A percentile compares a stretch with the other conserved stretches of the same genome.
phyloP scores from a whole-genome alignment of 2,797 vertebrate genomes.

The Gallinago solitaria region DNA sequence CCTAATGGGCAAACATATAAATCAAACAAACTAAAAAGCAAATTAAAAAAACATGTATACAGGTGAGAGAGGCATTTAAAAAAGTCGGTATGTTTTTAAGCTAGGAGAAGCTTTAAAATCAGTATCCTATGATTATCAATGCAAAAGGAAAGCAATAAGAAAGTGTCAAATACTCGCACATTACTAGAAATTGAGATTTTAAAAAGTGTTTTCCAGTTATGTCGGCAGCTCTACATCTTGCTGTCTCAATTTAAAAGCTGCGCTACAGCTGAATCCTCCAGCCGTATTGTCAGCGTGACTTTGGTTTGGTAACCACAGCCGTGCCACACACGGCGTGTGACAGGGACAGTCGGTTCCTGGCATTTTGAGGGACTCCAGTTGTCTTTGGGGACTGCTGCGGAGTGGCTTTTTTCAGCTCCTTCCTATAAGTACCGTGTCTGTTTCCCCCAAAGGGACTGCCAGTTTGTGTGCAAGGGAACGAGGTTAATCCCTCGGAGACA shows the following conservation, averaged over 20 bases:
- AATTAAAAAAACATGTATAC: neutral
- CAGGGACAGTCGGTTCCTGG: neutral
- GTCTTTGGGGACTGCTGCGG: neutral
- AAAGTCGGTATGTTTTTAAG: neutral
- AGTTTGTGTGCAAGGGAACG: neutral
- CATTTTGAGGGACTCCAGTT: neutral
- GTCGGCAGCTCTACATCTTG: neutral
- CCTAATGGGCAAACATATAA: neutral
- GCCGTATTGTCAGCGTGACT: neutral
- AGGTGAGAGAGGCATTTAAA: neutral
- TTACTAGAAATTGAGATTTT: neutral
- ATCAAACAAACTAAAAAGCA: neutral
- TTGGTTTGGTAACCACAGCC: neutral
- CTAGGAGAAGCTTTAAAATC: neutral
- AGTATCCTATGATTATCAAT: neutral
- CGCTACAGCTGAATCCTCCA: neutral
- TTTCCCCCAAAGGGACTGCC: neutral
- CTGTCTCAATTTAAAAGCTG: neutral
- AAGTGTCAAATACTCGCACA: neutral
- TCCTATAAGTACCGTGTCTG: neutral
- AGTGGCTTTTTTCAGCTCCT: neutral
- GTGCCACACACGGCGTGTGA: neutral
- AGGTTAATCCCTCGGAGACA: neutral
- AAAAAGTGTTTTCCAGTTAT: neutral
- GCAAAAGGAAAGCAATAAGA: neutral